Percentiles rank a stretch among this genome's conserved stretches.
phyloP scores from a whole-genome alignment of 2,113 vertebrate genomes.

The Rhea americana region DNA sequence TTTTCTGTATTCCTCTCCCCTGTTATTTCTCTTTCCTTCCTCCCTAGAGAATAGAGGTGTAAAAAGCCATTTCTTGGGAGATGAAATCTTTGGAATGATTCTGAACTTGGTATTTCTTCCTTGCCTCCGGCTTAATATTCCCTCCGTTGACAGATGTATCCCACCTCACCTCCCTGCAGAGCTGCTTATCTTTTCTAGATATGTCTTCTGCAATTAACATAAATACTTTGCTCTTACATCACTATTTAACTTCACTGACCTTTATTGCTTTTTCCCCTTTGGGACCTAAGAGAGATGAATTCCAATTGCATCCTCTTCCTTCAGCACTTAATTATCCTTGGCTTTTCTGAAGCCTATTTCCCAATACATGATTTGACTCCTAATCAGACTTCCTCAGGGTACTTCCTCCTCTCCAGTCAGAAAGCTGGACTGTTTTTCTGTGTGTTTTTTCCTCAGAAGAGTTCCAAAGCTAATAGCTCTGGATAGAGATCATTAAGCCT shows the following conservation, averaged over 20 bases:
- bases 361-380: background rate
- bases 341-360: background rate
- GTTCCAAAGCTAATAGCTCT: background rate
- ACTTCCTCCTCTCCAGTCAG: background rate
- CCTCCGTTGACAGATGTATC: background rate
- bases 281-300: background rate
- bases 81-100: background rate
- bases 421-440: background rate
- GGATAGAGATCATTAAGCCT: slow-evolving; percentile 4
- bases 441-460: background rate
- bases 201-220: background rate
- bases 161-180: background rate
- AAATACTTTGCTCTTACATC: background rate
- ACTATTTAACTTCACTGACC: background rate
- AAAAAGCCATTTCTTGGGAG: slow-evolving; percentile 9
- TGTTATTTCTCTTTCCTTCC: background rate
- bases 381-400: background rate
- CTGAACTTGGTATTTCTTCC: background rate
- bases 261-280: background rate
- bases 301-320: background rate
- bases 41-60: background rate
- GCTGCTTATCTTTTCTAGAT: background rate
- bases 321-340: background rate
- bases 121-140: background rate
- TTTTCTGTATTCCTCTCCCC: background rate